Evolutionary conservation across 30 jellyfish, hydroid and myxozoan species (phyloP).

Genomic region (Aurelia aurita): DNA sequence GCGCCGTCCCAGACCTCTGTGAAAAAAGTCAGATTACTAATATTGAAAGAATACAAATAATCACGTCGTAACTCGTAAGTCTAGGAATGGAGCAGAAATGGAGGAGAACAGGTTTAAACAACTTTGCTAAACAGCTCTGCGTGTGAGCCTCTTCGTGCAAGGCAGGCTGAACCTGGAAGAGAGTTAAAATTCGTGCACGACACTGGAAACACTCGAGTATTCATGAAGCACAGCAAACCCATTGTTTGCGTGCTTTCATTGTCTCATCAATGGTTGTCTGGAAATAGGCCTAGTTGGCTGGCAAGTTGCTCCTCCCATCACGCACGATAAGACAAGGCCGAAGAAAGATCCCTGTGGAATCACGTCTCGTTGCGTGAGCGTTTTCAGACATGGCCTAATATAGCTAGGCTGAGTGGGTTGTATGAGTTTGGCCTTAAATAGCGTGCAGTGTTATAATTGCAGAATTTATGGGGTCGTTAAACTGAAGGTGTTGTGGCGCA

Average conservation of each 20-base stretch:
- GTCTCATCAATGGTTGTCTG: conserved; percentile 28
- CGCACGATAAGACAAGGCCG: background rate
- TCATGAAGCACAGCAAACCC: background rate
- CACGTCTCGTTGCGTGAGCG: conserved; percentile 55
- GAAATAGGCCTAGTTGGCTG: background rate
- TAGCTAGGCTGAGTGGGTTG: background rate
- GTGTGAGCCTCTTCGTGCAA: conserved; percentile 7
- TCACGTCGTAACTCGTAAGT: too few relatives aligned
- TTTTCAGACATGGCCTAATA: conserved; percentile 31
- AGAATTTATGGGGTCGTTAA: background rate
- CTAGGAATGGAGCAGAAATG: background rate
- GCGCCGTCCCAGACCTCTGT: too few relatives aligned
- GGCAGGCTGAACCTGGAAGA: conserved; percentile 39
- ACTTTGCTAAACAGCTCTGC: background rate
- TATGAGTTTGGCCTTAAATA: background rate
- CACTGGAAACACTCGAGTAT: background rate
- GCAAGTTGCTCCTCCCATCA: conserved; percentile 21
- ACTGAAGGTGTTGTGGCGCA: too few relatives aligned
- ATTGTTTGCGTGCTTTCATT: conserved; percentile 18
- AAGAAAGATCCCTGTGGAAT: conserved; percentile 11
- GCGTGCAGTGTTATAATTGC: conserved; percentile 13
- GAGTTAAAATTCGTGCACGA: conserved; percentile 41
- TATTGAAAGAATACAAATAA: too few relatives aligned
- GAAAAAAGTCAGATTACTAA: too few relatives aligned
- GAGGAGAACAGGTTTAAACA: background rate